Conservation (phyloP, 2,888 invertebrate species). For the Mylabris sibirica region DNA sequence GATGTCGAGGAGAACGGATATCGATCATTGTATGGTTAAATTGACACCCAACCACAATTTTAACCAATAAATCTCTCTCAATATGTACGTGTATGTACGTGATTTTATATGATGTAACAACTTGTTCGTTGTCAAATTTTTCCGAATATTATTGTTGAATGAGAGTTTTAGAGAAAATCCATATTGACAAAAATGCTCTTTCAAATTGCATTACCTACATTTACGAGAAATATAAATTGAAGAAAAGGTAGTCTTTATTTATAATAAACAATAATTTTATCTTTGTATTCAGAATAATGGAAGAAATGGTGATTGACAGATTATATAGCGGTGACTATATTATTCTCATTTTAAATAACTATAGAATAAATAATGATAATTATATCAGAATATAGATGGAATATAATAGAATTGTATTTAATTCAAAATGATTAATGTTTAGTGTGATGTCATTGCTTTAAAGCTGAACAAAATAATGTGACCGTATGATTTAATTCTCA, state of each 20-base stretch:
- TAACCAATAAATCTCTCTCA: constrained; percentile 21
- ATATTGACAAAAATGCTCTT: neutral
- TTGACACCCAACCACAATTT: constrained; percentile 30
- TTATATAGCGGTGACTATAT: neutral
- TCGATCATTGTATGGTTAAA: constrained; percentile 32
- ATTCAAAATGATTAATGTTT: constrained; percentile 23
- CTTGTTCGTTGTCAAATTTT: constrained; percentile 17
- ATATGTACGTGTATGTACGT: neutral
- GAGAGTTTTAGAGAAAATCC: neutral
- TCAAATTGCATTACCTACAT: neutral
- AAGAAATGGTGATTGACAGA: neutral
- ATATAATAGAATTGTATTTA: constrained; percentile 15
- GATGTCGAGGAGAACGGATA: constrained; percentile 34
- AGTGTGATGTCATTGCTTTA: constrained; percentile 10
- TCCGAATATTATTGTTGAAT: neutral
- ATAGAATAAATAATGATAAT: constrained; percentile 3
- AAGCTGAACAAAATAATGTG: neutral
- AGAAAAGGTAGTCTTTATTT: no score
- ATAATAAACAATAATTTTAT: neutral
- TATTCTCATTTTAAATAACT: neutral
- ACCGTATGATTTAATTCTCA: constrained; percentile 14
- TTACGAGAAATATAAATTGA: no score
- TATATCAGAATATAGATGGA: constrained; percentile 2
- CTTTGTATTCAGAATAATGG: neutral
- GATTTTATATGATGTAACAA: constrained; percentile 17